phyloP scores from a whole-genome alignment of 2,888 invertebrate genomes.

The Megalurothrips usitatus region DNA sequence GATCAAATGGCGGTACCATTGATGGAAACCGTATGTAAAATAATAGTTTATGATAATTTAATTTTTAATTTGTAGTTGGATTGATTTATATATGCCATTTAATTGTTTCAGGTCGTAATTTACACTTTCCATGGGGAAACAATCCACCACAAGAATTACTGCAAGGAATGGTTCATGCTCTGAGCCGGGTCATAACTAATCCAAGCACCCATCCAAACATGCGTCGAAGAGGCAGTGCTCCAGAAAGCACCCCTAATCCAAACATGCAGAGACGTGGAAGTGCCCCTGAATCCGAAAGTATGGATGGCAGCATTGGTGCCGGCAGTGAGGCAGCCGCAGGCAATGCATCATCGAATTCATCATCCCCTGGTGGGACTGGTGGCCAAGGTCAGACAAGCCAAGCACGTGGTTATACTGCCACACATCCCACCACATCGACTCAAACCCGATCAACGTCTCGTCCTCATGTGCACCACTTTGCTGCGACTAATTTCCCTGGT shows the following conservation, averaged over 20 bases:
- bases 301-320: background rate
- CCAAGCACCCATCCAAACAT: background rate
- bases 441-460: conserved; percentile 64
- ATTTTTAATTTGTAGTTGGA: conserved; percentile 21
- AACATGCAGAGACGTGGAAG: background rate
- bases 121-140: conserved; percentile 46
- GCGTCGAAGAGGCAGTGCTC: background rate
- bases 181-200: conserved; percentile 48
- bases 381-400: conserved; percentile 43
- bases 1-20: conserved; percentile 33
- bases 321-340: background rate
- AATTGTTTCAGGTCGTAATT: conserved; percentile 17
- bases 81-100: background rate
- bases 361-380: background rate
- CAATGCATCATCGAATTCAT: background rate
- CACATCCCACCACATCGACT: conserved; percentile 66
- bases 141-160: conserved; percentile 52
- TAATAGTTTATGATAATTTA: too few species aligned
- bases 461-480: conserved; percentile 62
- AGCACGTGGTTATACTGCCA: conserved; percentile 59
- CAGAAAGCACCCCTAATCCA: background rate
- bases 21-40: conserved; percentile 33
- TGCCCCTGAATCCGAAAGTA: background rate
- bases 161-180: conserved; percentile 54
- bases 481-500: conserved; percentile 42